phyloP scores from a whole-genome alignment of 2,888 invertebrate species.

The Habrosyne pyritoides region DNA sequence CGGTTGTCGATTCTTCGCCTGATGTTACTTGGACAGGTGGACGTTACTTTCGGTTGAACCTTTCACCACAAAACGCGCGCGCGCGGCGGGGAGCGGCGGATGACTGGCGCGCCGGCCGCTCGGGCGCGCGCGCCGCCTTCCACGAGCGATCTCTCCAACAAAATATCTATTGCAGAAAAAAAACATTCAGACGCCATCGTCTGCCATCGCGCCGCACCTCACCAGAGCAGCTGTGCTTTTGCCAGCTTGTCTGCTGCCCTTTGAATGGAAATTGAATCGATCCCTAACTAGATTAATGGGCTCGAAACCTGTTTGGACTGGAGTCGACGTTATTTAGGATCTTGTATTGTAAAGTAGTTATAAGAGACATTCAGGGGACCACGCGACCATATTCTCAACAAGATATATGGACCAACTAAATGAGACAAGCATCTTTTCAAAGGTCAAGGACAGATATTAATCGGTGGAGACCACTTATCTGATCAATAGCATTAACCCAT shows the following conservation, averaged over 20 bases:
- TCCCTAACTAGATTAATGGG: constrained; percentile 58
- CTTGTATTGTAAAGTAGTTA: too few relatives aligned
- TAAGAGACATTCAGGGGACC: too few relatives aligned
- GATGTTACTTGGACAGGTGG: constrained; percentile 32
- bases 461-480: too few relatives aligned
- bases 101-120: constrained; percentile 56
- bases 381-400: too few relatives aligned
- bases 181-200: constrained; percentile 42
- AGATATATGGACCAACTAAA: too few relatives aligned
- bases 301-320: constrained; percentile 47
- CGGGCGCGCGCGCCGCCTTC: constrained; percentile 67
- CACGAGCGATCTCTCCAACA: constrained; percentile 71
- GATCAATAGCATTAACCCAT: constrained; percentile 10
- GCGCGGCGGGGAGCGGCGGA: constrained; percentile 70
- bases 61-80: constrained; percentile 50
- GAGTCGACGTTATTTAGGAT: too few relatives aligned
- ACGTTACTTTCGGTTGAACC: constrained; percentile 11
- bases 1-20: constrained; percentile 61
- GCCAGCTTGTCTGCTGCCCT: constrained; percentile 43
- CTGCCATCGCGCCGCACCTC: constrained; percentile 42
- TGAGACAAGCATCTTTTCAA: too few relatives aligned
- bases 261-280: constrained; percentile 55
- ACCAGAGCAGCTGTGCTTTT: constrained; percentile 52
- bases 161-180: constrained; percentile 60
- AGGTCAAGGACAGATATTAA: too few relatives aligned